phyloP scores from a whole-genome alignment of 2,888 invertebrate genomes.

The Sepiola atlantica region DNA sequence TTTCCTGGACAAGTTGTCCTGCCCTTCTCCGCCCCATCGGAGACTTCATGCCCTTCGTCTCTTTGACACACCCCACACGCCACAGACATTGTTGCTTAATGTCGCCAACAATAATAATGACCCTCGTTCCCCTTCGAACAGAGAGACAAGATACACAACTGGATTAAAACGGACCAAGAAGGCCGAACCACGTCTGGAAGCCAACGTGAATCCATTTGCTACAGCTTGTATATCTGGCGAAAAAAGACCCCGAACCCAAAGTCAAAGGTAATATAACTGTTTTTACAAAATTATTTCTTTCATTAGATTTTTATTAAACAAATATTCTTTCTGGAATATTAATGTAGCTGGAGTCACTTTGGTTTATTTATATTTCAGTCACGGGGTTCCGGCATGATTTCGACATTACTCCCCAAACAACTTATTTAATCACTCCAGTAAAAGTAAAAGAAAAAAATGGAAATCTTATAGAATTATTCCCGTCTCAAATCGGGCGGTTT shows the following conservation, averaged over 20 bases:
- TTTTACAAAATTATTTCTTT: neutral
- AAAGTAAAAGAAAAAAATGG: no score
- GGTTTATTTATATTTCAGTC: no score
- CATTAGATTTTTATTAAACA: no score
- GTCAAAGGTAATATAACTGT: constrained; percentile 59
- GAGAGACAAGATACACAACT: constrained; percentile 50
- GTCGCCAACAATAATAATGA: constrained; percentile 55
- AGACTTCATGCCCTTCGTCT: constrained; percentile 78
- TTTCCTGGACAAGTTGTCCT: neutral
- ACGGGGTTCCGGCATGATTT: no score
- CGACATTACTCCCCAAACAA: no score
- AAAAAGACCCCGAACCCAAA: constrained; percentile 81
- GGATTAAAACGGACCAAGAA: constrained; percentile 47
- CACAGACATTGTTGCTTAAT: constrained; percentile 86
- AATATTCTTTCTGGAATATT: no score
- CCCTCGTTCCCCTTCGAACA: constrained; percentile 55
- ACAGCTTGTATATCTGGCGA: constrained; percentile 80
- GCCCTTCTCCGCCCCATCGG: constrained; percentile 76
- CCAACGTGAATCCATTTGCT: constrained; percentile 87
- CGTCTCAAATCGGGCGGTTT: no score
- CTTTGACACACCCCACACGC: constrained; percentile 89
- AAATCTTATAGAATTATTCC: no score
- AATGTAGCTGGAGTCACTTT: no score
- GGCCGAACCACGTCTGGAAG: constrained; percentile 55
- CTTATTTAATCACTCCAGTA: no score